Percentiles rank a stretch among this genome's conserved stretches.
Conservation (phyloP, 2,888 invertebrate genomes). For the Orgyia antiqua region DNA sequence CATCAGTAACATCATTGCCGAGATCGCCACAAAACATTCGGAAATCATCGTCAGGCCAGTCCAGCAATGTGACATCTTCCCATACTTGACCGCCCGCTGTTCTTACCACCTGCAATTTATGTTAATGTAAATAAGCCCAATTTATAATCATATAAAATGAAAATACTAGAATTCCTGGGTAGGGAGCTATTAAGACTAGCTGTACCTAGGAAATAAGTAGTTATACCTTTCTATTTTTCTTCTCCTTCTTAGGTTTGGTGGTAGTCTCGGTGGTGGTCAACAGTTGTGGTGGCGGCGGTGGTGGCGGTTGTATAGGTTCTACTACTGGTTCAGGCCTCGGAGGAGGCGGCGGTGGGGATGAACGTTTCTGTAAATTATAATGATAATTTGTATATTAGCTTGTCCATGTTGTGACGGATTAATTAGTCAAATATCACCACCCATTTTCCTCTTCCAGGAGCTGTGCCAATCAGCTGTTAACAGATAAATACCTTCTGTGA, state of each 20-base stretch:
- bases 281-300: conserved; percentile 37
- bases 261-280: conserved; percentile 17
- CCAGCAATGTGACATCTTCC: conserved; percentile 95
- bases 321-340: conserved; percentile 31
- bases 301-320: conserved; percentile 34
- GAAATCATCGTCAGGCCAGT: conserved; percentile 99
- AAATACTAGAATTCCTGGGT: too few relatives aligned
- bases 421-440: too few relatives aligned
- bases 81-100: conserved; percentile 96
- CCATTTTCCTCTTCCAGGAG: too few relatives aligned
- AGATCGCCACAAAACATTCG: conserved; percentile 99
- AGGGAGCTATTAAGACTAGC: too few relatives aligned
- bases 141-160: too few relatives aligned
- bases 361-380: conserved; percentile 44
- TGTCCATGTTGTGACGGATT: too few relatives aligned
- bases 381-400: too few relatives aligned
- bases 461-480: too few relatives aligned
- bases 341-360: conserved; percentile 31
- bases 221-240: conserved; percentile 70
- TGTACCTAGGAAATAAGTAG: too few relatives aligned
- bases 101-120: conserved; percentile 83
- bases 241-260: conserved; percentile 62
- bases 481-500: too few relatives aligned
- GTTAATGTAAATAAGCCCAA: too few relatives aligned
- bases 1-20: conserved; percentile 99